A percentile compares a stretch with the other conserved stretches of the same genome.
These are phyloP conservation scores for Chelonia mydas DNA, from an alignment of 2,797 vertebrate species.

Conservation along the genomic window DNA sequence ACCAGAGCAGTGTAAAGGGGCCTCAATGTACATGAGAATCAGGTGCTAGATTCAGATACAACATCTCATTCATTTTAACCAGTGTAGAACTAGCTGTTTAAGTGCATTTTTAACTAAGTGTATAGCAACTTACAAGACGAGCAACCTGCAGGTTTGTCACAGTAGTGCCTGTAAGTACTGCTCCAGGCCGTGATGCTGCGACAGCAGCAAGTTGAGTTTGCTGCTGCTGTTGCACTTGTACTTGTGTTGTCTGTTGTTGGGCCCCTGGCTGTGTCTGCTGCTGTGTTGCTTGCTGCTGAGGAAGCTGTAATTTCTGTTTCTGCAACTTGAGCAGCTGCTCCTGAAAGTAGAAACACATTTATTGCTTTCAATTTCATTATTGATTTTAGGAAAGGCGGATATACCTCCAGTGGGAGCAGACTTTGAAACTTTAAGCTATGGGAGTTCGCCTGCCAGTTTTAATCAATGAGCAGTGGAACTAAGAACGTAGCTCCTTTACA, in stretches of 20 bases:
- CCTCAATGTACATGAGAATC: accelerated
- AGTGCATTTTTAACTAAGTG: not conserved
- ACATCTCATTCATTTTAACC: not conserved
- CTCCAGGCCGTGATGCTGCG: slow-evolving; percentile 86
- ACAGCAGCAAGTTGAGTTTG: slow-evolving; percentile 89
- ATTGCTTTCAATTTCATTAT: not conserved
- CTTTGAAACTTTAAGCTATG: not conserved
- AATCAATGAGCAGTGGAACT: not conserved
- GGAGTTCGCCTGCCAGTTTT: not conserved
- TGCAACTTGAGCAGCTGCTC: slow-evolving; percentile 91
- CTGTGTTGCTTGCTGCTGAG: slow-evolving; percentile 84
- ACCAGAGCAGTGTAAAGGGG: not conserved
- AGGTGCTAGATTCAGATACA: not conserved
- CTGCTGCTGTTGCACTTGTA: slow-evolving; percentile 87
- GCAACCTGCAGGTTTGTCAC: slow-evolving; percentile 92
- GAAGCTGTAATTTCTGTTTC: slow-evolving; percentile 93
- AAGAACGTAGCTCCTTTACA: not conserved
- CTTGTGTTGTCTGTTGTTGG: slow-evolving; percentile 82
- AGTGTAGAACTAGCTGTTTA: not conserved
- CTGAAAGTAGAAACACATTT: slow-evolving; percentile 71
- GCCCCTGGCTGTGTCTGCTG: slow-evolving; percentile 79
- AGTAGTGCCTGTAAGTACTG: slow-evolving; percentile 88
- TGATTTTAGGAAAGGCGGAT: not conserved
- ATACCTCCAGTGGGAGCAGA: accelerated
- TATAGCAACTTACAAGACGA: slow-evolving; percentile 89